Conservation (phyloP, 2,888 invertebrate genomes). For the Rhagonycha lutea region DNA sequence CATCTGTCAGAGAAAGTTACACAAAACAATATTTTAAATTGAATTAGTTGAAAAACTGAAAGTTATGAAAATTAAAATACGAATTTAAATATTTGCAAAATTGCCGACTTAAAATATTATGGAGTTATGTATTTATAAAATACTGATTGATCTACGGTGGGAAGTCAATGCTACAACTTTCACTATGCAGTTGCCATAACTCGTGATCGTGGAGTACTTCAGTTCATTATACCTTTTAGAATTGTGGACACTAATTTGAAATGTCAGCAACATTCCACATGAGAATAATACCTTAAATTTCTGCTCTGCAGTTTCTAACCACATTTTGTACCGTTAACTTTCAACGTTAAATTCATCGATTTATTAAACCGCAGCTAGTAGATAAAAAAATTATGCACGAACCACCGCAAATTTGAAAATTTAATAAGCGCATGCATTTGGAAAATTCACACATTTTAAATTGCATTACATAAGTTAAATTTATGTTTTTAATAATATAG, state of each 20-base stretch:
- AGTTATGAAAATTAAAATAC: background rate
- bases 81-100: constrained; percentile 1
- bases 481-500: background rate
- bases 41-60: background rate
- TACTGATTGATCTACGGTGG: background rate
- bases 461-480: background rate
- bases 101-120: background rate
- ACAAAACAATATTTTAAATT: background rate
- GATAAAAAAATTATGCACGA: background rate
- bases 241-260: constrained; percentile 22
- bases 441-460: background rate
- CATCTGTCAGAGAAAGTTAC: background rate
- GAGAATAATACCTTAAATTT: constrained; percentile 21
- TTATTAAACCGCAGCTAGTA: background rate
- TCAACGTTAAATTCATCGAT: background rate
- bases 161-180: constrained; percentile 17
- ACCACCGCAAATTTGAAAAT: background rate
- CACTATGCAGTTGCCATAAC: constrained; percentile 20
- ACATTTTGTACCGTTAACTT: constrained; percentile 3
- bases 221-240: constrained; percentile 24
- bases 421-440: background rate
- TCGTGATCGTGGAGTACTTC: constrained; percentile 20
- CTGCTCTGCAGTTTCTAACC: constrained; percentile 8
- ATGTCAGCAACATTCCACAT: constrained; percentile 37
- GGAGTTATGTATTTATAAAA: background rate